Evolutionary conservation across 2,888 invertebrate genomes (phyloP).

Genomic region (Acrocyrtus sp.): DNA sequence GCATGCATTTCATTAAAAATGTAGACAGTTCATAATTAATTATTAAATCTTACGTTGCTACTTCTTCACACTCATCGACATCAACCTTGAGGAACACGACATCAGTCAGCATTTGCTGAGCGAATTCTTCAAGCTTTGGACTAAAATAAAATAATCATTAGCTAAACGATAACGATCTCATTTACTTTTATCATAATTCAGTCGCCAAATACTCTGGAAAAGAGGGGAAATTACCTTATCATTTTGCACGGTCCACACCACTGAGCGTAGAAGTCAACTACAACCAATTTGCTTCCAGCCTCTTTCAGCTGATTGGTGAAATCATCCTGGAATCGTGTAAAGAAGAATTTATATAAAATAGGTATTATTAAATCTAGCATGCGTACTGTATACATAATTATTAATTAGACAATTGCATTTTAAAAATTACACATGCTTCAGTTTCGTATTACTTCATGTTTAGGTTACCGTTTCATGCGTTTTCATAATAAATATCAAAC

Average conservation of each 20-base stretch:
- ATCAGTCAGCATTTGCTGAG: constrained; percentile 73
- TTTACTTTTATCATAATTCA: neutral
- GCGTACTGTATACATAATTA: no score
- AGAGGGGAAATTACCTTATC: constrained; percentile 69
- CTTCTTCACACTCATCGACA: constrained; percentile 91
- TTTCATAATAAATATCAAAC: no score
- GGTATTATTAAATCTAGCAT: no score
- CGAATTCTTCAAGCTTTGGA: constrained; percentile 89
- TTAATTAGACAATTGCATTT: no score
- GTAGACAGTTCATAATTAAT: neutral
- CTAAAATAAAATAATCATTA: no score
- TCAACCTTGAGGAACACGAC: constrained; percentile 95
- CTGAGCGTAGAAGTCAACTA: constrained; percentile 94
- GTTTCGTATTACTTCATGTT: no score
- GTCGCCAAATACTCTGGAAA: neutral
- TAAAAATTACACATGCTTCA: no score
- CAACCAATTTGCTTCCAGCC: constrained; percentile 89
- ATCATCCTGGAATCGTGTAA: constrained; percentile 59
- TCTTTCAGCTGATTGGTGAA: constrained; percentile 70
- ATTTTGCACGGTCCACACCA: constrained; percentile 98
- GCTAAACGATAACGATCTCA: neutral
- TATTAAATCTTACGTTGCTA: constrained; percentile 69
- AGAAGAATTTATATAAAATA: neutral
- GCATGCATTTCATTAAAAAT: neutral
- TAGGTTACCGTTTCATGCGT: no score